Conservation (phyloP, 2,797 vertebrate species). For the Cryptoprocta ferox region DNA sequence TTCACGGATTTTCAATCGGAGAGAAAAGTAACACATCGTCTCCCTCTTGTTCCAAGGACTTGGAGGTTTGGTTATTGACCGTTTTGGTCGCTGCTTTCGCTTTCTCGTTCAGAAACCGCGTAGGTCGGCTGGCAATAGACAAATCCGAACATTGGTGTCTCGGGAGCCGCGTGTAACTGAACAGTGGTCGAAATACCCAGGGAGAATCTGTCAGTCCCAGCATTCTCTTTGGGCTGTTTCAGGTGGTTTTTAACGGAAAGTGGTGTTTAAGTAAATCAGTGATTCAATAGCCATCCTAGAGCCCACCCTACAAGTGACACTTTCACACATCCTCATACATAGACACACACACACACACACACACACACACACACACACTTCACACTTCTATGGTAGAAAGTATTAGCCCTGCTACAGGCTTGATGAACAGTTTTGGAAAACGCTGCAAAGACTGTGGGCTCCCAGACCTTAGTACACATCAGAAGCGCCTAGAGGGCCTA, state of each 20-base stretch:
- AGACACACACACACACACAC: background rate
- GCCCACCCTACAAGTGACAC: background rate
- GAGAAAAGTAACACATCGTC: background rate
- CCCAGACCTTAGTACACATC: background rate
- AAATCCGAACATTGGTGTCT: background rate
- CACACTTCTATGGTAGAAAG: background rate
- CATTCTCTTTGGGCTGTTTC: background rate
- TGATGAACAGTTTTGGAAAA: constrained; percentile 17
- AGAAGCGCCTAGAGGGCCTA: background rate
- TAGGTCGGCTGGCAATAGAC: background rate
- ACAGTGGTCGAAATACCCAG: background rate
- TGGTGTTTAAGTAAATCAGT: background rate
- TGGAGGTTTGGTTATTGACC: background rate
- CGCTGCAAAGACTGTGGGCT: background rate
- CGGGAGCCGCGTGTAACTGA: background rate
- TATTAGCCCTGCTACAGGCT: background rate
- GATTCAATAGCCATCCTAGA: background rate
- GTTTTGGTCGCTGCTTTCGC: background rate
- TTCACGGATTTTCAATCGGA: background rate
- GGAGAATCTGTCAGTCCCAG: background rate
- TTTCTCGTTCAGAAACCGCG: background rate
- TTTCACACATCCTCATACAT: background rate
- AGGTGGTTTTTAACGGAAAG: constrained; percentile 25
- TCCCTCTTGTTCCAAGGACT: background rate
- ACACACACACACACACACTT: background rate